Base-by-base conservation (phyloP, 2,888 invertebrate species). In the Caenorhabditis macrosperma region DNA sequence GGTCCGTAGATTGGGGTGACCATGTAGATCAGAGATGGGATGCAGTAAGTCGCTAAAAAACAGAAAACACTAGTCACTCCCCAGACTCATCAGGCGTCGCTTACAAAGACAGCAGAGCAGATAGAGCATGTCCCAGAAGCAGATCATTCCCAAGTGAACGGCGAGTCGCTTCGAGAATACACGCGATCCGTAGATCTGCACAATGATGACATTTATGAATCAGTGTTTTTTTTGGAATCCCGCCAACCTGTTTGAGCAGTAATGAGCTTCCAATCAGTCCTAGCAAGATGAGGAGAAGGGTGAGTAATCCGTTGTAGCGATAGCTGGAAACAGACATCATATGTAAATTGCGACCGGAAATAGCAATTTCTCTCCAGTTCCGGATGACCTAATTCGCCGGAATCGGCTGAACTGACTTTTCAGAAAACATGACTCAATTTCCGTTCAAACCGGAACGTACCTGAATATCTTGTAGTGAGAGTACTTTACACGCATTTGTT, bases 91-190 rank as follows among this genome's bases (percentile, higher is more conserved):
- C n/a, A 24, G 28, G 2, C 33, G 4, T 22, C 7, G 28, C 52
- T 86, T 82, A 69, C 87, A 77, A 9, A 90, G 77, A 68, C 90
- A 90, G 15, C 86, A 86, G 10, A 89, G 63, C 3, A 90, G 69
- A 22, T 84, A 82, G 4, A 85, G 38, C 15, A 87, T 86, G 67
- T 90, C 90, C 89, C 89, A 90, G 17, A 88, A 59, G 50, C 89
- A 90, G 22, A 89, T 85, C 86, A 88, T 87, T 20, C 82, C 81
- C 48, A 90, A 59, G 74, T 90, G 90, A 28, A 84, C 80, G 7
- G 90, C 88, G 20, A 90, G 63, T 1, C 90, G 86, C 46, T 84
- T 86, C 5, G 90, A 90, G 75, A 90, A 90, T 33, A 85, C 83
- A 10, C 84, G 83, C n/a, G 88, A 87, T 26, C 83, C 80, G 17